Percentiles rank a stretch among this genome's conserved stretches.
Evolutionary conservation across 2,888 invertebrate species (phyloP).

Genomic region (Lamellibrachia columna): DNA sequence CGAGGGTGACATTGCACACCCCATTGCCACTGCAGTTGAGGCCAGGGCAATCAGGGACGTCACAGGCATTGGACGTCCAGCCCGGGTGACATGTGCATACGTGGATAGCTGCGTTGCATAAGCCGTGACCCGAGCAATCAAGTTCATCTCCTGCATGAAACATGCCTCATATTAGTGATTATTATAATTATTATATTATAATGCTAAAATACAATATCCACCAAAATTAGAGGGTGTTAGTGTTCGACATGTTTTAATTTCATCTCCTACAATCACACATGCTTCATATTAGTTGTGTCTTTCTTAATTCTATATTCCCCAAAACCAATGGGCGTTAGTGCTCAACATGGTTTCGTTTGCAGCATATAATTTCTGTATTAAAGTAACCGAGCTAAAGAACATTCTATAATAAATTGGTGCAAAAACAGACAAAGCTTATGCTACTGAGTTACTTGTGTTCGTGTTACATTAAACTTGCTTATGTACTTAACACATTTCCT

Average conservation of each 20-base stretch:
- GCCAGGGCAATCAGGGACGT: constrained; percentile 50
- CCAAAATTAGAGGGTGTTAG: too few relatives aligned
- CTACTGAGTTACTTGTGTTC: too few relatives aligned
- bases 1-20: constrained; percentile 42
- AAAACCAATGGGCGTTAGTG: neutral
- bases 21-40: constrained; percentile 49
- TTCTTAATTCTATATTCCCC: neutral
- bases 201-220: too few relatives aligned
- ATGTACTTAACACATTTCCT: too few relatives aligned
- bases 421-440: too few relatives aligned
- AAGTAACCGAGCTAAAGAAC: too few relatives aligned
- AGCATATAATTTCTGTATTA: too few relatives aligned
- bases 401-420: too few relatives aligned
- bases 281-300: neutral
- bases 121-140: constrained; percentile 51
- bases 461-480: too few relatives aligned
- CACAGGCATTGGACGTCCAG: constrained; percentile 51
- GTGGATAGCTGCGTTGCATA: constrained; percentile 48
- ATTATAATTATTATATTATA: too few relatives aligned
- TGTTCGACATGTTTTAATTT: too few relatives aligned
- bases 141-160: constrained; percentile 20
- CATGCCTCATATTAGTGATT: too few relatives aligned
- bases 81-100: constrained; percentile 48
- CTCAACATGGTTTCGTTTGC: neutral
- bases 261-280: neutral